Evolutionary conservation across 2,888 invertebrate species (phyloP).

Genomic region (Meiosimyza decipiens): DNA sequence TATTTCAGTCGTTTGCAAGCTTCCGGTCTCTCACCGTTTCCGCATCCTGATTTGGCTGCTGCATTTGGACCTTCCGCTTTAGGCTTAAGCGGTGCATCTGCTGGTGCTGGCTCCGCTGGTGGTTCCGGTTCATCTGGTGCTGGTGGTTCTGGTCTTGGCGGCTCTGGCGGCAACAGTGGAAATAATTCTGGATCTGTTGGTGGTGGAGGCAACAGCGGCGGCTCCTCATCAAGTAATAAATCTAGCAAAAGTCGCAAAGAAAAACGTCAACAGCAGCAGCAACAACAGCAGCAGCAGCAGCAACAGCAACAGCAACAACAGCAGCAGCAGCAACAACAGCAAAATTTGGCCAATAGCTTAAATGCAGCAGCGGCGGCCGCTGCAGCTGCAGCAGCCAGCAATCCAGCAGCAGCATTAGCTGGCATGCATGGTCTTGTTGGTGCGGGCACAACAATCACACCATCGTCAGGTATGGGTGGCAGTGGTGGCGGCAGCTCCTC

Average conservation of each 20-base stretch:
- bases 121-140: conserved; percentile 56
- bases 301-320: too few relatives aligned
- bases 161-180: conserved; percentile 52
- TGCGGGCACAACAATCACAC: conserved; percentile 61
- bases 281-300: conserved; percentile 58
- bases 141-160: conserved; percentile 54
- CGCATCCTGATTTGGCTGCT: conserved; percentile 74
- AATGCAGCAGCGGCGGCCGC: conserved; percentile 62
- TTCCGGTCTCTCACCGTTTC: conserved; percentile 79
- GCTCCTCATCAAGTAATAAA: conserved; percentile 57
- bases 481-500: conserved; percentile 46
- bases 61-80: conserved; percentile 68
- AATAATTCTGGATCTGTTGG: conserved; percentile 50
- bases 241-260: conserved; percentile 65
- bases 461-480: conserved; percentile 55
- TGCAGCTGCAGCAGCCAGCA: conserved; percentile 58
- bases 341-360: conserved; percentile 61
- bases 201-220: conserved; percentile 58
- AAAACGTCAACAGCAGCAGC: conserved; percentile 62
- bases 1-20: conserved; percentile 86
- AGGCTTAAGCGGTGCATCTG: conserved; percentile 57
- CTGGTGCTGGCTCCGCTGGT: conserved; percentile 60
- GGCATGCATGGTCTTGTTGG: conserved; percentile 63
- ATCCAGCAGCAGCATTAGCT: conserved; percentile 59
- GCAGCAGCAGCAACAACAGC: conserved; percentile 58